Evolutionary conservation across 2,888 invertebrate species (phyloP).

Genomic region (Danaus chrysippus): DNA sequence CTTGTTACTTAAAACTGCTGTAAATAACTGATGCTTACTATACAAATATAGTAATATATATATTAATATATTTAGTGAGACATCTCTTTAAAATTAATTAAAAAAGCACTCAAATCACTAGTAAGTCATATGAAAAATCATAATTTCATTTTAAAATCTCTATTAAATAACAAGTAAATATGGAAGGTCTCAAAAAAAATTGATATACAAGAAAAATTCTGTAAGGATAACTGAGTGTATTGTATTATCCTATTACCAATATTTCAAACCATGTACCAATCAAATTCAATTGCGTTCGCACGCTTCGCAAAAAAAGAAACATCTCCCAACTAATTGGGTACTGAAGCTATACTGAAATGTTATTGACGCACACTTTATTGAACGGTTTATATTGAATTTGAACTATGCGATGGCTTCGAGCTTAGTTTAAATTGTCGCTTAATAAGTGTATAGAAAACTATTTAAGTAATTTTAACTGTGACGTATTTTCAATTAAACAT

Average conservation of each 20-base stretch:
- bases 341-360: slow-evolving; percentile 23
- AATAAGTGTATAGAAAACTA: not conserved
- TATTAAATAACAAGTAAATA: too few species aligned
- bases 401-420: slow-evolving; percentile 6
- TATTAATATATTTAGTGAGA: too few species aligned
- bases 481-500: too few species aligned
- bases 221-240: slow-evolving; percentile 23
- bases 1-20: too few species aligned
- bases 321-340: slow-evolving; percentile 27
- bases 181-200: too few species aligned
- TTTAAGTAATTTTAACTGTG: not conserved
- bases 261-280: slow-evolving; percentile 29
- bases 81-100: too few species aligned
- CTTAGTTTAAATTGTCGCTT: not conserved
- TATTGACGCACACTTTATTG: slow-evolving; percentile 25
- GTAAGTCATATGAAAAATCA: too few species aligned
- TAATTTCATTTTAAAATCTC: too few species aligned
- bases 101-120: too few species aligned
- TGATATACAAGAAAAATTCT: not conserved
- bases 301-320: slow-evolving; percentile 25
- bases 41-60: too few species aligned
- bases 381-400: slow-evolving; percentile 9
- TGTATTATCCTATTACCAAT: slow-evolving; percentile 24
- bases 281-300: slow-evolving; percentile 28
- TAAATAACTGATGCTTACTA: too few species aligned